Percentiles rank a stretch among this genome's conserved stretches.
phyloP scores from a whole-genome alignment of 53 echinoderm and acorn worm species.

The Temnopleurus reevesii region DNA sequence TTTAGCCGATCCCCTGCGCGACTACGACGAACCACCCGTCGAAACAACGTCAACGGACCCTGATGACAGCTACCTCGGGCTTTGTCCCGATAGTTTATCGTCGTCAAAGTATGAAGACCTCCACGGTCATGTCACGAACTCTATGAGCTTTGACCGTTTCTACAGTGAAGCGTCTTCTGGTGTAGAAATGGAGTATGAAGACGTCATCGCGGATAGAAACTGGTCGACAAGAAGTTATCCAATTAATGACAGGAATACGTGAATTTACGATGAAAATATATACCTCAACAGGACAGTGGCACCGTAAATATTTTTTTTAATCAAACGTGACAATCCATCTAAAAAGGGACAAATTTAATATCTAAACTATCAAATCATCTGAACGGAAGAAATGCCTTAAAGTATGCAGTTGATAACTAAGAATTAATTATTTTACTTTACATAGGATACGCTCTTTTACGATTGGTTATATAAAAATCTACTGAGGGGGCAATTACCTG shows the following conservation, averaged over 20 bases:
- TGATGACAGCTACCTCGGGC: constrained; percentile 49
- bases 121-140: background rate
- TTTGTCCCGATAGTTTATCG: constrained; percentile 52
- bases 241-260: background rate
- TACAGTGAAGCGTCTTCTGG: constrained; percentile 11
- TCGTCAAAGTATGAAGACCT: constrained; percentile 59
- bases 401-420: too few species aligned
- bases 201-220: constrained; percentile 43
- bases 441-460: too few species aligned
- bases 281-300: constrained; percentile 53
- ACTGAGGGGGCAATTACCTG: too few species aligned
- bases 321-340: too few species aligned
- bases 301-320: background rate
- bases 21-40: constrained; percentile 39
- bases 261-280: background rate
- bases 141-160: constrained; percentile 27
- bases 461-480: too few species aligned
- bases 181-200: constrained; percentile 44
- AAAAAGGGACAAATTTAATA: too few species aligned
- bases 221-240: constrained; percentile 54
- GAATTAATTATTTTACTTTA: too few species aligned
- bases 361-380: too few species aligned
- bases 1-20: constrained; percentile 38
- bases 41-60: constrained; percentile 42
- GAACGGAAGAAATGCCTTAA: too few species aligned